Evolutionary conservation across 2,113 vertebrate species (phyloP).

Genomic region (Ptilorrhoa leucosticta): DNA sequence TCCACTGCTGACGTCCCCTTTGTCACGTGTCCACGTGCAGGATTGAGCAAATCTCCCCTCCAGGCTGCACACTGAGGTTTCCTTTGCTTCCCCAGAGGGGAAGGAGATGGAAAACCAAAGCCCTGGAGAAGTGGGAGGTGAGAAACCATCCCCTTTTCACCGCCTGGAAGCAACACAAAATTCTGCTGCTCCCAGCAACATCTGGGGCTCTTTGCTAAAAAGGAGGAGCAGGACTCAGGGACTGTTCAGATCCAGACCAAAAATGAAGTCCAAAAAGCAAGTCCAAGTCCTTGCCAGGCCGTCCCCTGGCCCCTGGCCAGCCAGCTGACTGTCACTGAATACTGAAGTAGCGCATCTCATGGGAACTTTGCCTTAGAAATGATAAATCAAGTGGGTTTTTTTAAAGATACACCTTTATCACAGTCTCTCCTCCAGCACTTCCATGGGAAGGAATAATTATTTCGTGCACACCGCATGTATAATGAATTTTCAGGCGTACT

Average conservation of each 20-base stretch:
- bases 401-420: constrained; percentile 19
- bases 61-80: background rate
- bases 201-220: background rate
- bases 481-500: constrained; percentile 54
- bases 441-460: constrained; percentile 47
- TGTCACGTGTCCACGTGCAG: accelerated
- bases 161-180: background rate
- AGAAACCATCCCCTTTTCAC: background rate
- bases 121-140: background rate
- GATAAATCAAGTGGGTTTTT: constrained; percentile 30
- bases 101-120: background rate
- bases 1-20: accelerated
- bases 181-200: background rate
- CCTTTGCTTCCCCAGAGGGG: background rate
- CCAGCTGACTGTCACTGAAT: background rate
- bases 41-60: background rate
- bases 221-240: background rate
- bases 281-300: background rate
- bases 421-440: constrained; percentile 46
- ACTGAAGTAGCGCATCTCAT: background rate
- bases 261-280: background rate
- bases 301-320: background rate
- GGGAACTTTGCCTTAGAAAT: background rate
- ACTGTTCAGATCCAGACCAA: background rate
- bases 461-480: constrained; percentile 34